Conservation (phyloP, 2,113 vertebrate species). For the Siphamia tubifer region DNA sequence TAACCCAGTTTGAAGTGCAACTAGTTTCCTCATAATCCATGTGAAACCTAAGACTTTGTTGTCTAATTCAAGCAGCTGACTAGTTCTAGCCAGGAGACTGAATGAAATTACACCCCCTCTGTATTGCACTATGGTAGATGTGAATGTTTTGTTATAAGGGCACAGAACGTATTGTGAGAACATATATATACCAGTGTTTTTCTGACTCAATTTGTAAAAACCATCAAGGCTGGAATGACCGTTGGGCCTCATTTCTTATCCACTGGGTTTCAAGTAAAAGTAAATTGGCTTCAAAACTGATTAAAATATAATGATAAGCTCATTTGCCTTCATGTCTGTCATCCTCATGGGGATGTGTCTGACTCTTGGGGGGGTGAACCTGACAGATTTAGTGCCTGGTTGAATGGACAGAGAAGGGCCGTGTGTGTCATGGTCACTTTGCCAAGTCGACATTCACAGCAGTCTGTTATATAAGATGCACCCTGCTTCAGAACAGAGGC, state of each 20-base stretch:
- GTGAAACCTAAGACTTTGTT: slow-evolving; percentile 5
- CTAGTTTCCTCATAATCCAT: slow-evolving; percentile 26
- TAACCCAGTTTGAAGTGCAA: slow-evolving; percentile 46
- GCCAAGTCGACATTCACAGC: background rate
- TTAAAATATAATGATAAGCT: slow-evolving; percentile 43
- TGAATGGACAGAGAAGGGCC: slow-evolving; percentile 7
- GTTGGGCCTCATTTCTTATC: background rate
- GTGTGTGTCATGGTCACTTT: slow-evolving; percentile 4
- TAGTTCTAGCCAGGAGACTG: background rate
- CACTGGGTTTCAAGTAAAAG: background rate
- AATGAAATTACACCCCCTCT: background rate
- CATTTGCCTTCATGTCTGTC: slow-evolving; percentile 19
- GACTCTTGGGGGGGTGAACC: background rate
- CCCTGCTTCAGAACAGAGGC: background rate
- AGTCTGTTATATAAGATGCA: slow-evolving; percentile 11
- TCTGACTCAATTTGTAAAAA: background rate
- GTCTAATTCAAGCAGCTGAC: background rate
- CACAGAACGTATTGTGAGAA: background rate
- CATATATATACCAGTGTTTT: background rate
- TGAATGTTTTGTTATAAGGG: background rate
- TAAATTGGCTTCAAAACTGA: slow-evolving; percentile 24
- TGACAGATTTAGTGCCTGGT: background rate
- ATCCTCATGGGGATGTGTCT: background rate
- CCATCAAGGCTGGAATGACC: background rate
- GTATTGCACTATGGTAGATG: background rate